Evolutionary conservation across 2,113 vertebrate genomes (phyloP), one percentile per base, ranked within the genome.

Genomic region (Takifugu flavidus): DNA sequence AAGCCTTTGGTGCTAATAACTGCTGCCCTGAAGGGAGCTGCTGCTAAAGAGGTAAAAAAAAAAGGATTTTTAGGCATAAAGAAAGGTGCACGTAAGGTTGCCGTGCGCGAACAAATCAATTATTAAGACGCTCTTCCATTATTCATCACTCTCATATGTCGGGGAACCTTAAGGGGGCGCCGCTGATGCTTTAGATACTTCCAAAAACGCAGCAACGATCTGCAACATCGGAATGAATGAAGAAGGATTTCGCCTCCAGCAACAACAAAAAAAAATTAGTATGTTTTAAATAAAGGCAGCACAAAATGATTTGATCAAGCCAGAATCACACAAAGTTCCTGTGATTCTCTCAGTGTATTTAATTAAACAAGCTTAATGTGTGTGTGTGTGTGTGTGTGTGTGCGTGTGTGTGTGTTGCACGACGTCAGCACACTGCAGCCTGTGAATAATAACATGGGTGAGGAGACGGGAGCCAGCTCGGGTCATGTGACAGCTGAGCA

Each of bases 341-440:
- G 28, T 5, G 4, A 25, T 31, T 8, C n/a, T 55, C 58, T 49
- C 59, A 29, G 5, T 29, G 2, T 29, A 29, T 3, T 29, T 4
- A 39, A 39, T 39, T 2, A 11, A 39, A 39, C 2, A 6, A 39
- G 34, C 29, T 6, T 6, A 31, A 39, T 39, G 34, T 39, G 34
- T 39, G 34, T 39, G 34, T 39, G 34, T 39, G 34, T 39, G 34
- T 39, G 34, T 39, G 34, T 39, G 34, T 39, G 34, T 39, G 34
- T 39, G 34, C 7, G 34, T 39, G 34, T 39, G 34, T 39, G 34
- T 39, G 34, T 39, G 34, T 39, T 11, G 34, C 7, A 39, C 8
- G 34, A 77, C 70, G 70, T 72, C 64, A 3, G 31, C 11, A 13
- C 14, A 72, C 68, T 75, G 86, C 79, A 78, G 81, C 73, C 56